phyloP scores from a whole-genome alignment of 1,140 invertebrate species.

The Macrotrachela quadricornifera region DNA sequence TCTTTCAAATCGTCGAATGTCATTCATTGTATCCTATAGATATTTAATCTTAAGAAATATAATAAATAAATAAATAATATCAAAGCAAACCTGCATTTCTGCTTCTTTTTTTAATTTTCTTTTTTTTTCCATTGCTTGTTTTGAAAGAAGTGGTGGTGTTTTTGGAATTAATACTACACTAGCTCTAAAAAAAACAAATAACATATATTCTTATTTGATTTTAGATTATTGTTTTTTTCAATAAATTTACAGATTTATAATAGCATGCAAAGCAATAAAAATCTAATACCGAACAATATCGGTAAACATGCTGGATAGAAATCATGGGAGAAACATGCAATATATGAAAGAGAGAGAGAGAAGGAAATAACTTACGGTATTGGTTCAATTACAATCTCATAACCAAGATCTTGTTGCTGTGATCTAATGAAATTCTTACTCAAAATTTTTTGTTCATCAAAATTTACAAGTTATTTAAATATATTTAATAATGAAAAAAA shows the following conservation, averaged over 20 bases:
- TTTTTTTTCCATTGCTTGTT: constrained; percentile 15
- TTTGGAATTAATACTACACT: constrained; percentile 25
- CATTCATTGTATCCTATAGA: constrained; percentile 2
- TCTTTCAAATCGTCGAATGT: constrained; percentile 4
- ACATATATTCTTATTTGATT: background rate
- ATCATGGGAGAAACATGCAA: background rate
- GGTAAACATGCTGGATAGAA: background rate
- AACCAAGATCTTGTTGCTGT: background rate
- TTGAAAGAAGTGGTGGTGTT: constrained; percentile 19
- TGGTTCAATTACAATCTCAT: background rate
- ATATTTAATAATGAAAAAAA: background rate
- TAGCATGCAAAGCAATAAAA: background rate
- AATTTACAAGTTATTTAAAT: background rate
- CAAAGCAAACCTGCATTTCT: constrained; percentile 15
- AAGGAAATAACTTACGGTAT: background rate
- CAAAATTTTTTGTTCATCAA: background rate
- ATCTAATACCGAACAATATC: too few species aligned
- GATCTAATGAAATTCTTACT: background rate
- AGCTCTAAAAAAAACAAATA: constrained; percentile 16
- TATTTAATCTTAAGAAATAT: background rate
- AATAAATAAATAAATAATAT: background rate
- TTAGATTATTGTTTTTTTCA: background rate
- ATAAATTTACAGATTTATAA: background rate
- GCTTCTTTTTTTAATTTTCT: constrained; percentile 14
- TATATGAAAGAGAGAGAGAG: background rate